A percentile compares a stretch with the other conserved stretches of the same genome.
Evolutionary conservation across 2,888 invertebrate species (phyloP).

Genomic region (Gisinianus flammeolus): DNA sequence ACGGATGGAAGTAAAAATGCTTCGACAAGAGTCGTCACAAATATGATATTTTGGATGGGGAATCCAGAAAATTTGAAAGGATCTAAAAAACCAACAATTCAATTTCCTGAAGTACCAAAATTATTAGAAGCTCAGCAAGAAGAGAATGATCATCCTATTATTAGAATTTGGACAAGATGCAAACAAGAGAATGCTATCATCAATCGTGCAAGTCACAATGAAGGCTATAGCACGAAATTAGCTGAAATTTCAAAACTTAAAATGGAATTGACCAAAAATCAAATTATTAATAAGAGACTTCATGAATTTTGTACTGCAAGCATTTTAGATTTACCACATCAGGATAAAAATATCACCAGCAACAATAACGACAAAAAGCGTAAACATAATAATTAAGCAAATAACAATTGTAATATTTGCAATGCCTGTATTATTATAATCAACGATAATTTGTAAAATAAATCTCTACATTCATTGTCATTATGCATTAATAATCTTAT

Average conservation of each 20-base stretch:
- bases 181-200: slow-evolving; percentile 36
- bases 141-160: slow-evolving; percentile 60
- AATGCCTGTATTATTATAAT: no score
- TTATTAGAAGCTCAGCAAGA: slow-evolving; percentile 71
- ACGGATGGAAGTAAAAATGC: neutral
- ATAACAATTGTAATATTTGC: no score
- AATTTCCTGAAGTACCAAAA: slow-evolving; percentile 65
- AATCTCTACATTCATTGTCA: no score
- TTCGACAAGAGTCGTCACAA: slow-evolving; percentile 71
- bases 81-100: slow-evolving; percentile 59
- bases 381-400: neutral
- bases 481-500: no score
- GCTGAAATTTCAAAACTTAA: slow-evolving; percentile 54
- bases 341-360: neutral
- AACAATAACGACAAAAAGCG: neutral
- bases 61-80: slow-evolving; percentile 68
- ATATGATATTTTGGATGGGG: slow-evolving; percentile 71
- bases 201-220: neutral
- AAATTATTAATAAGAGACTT: slow-evolving; percentile 52
- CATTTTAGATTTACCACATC: slow-evolving; percentile 29
- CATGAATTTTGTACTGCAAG: slow-evolving; percentile 53
- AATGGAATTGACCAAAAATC: slow-evolving; percentile 50
- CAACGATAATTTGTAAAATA: no score
- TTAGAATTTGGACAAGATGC: slow-evolving; percentile 56
- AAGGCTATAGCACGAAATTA: slow-evolving; percentile 3